Base-by-base conservation (phyloP, 2,888 invertebrate genomes). In the Pseudanteris insignis region DNA sequence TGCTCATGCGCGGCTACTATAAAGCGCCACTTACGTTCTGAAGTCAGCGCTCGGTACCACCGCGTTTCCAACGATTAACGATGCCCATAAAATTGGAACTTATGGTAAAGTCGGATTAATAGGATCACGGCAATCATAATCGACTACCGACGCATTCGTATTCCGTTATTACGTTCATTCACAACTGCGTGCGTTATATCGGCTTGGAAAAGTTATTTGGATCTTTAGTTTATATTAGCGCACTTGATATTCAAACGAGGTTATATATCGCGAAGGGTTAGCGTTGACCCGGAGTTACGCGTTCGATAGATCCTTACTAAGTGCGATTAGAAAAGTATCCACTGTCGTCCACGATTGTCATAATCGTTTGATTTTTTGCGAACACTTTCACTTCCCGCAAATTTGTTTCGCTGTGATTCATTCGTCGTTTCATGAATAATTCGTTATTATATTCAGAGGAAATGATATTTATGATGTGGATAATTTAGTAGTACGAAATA, bases 1-100 rank as follows among this genome's bases (percentile, higher is more conserved):
- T 54, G 64, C 66, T 64, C 67, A 66, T 67, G 67, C 66, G 65
- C 66, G 58, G 7, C 66, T 53, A 18, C 58, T 26, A 26, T 6
- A 26, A 26, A 26, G 26, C 26, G 9, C 9, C 26, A 26, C 26
- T 18, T n/a, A n/a, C n/a, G n/a, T n/a, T n/a, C n/a, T n/a, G n/a
- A n/a, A n/a, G n/a, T 67, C 58, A 61, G 57, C 51, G 47, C 54
- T 61, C 41, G 53, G 55, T 51, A 54, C 51, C 53, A 59, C 62
- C 59, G 59, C 41, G 51, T 48, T 50, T 33, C 36, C 59, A 43
- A 21, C 50, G 46, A 60, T 64, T 53, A 57, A 64, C 55, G 60
- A 57, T 55, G 38, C 47, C 55, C 47, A 34, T 54, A 64, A 60
- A 60, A 62, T 57, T 41, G 51, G 36, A 51, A 57, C 57, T 62